These are phyloP conservation scores for Bursaphelenchus okinawaensis DNA, from an alignment of 2,888 invertebrate genomes.

Conservation along the genomic window DNA sequence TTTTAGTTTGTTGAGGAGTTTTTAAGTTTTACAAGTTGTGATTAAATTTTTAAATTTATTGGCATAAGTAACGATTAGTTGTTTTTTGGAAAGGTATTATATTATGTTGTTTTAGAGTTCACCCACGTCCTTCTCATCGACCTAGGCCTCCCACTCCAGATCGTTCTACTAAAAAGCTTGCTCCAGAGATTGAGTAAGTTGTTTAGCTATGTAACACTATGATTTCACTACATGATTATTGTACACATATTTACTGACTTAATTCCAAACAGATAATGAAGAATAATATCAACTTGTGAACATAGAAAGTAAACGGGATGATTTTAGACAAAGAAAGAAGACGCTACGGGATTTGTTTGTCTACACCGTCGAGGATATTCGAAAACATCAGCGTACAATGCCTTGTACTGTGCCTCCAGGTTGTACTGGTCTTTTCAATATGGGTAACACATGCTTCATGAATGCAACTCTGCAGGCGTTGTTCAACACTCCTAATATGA, in stretches of 20 bases:
- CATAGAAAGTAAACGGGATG: no score
- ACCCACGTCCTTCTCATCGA: neutral
- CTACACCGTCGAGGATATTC: neutral
- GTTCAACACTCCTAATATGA: constrained; percentile 44
- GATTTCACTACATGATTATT: no score
- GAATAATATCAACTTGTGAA: no score
- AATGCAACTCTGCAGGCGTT: constrained; percentile 74
- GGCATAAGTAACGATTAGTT: no score
- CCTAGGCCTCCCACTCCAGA: constrained; percentile 19
- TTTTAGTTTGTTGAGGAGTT: neutral
- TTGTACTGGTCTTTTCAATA: constrained; percentile 31
- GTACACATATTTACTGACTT: no score
- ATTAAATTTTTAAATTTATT: no score
- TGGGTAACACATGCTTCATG: constrained; percentile 96
- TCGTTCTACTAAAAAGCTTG: constrained; percentile 20
- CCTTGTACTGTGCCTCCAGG: constrained; percentile 14
- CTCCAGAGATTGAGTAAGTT: constrained; percentile 6
- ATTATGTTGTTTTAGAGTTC: neutral
- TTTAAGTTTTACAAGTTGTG: no score
- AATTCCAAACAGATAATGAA: no score
- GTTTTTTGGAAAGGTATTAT: neutral
- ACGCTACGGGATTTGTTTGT: neutral
- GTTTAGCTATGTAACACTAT: no score
- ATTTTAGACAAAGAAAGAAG: neutral
- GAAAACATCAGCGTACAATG: neutral